Evolutionary conservation across 1,140 invertebrate species (phyloP), one percentile per base, ranked within the genome.

Genomic region (Cephus cinctus): DNA sequence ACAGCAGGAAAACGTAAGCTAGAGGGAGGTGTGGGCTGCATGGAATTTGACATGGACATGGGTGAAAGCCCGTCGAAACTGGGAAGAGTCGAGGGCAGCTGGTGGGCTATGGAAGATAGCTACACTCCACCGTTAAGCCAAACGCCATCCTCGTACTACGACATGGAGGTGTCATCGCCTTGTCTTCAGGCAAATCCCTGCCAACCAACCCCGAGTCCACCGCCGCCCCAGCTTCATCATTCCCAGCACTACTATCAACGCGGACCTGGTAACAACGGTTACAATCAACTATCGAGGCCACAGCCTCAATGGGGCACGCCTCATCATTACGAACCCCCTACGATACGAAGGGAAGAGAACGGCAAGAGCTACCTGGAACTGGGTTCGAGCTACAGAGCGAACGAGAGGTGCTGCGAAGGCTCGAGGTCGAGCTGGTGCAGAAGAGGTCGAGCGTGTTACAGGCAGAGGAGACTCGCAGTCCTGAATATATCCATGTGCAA

Each of bases 401-500:
- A 81, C 64, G 82, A 83, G 55, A 79, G 83, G 58, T 87, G 86
- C 71, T 87, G 85, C 75, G 86, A 88, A 59, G 86, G 87, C 43
- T 86, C 88, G 52, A 81, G 84, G 58, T 81, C 83, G 48, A 83
- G 80, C 39, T 88, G 89, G 82, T 90, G 88, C 65, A 77, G 82
- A 48, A 83, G 85, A 35, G 86, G 86, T 16, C 75, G 84, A 16
- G 83, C 82, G 25, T 90, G 88, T 64, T 93, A 93, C 69, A 83
- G 88, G 63, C 89, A 92, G 61, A 83, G 91, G 41, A 79, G 94
- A 12, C 83, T 94, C 53, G 89, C 91, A 56, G 90, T 96, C 55
- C 84, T 96, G 59, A 94, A 95, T 66, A 84, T 96, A 32, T 95
- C 92, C 41, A 92, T 96, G 84, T 88, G 88, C 68, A 98, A 98